phyloP scores from a whole-genome alignment of 2,888 invertebrate genomes.

The Athalia circularis region DNA sequence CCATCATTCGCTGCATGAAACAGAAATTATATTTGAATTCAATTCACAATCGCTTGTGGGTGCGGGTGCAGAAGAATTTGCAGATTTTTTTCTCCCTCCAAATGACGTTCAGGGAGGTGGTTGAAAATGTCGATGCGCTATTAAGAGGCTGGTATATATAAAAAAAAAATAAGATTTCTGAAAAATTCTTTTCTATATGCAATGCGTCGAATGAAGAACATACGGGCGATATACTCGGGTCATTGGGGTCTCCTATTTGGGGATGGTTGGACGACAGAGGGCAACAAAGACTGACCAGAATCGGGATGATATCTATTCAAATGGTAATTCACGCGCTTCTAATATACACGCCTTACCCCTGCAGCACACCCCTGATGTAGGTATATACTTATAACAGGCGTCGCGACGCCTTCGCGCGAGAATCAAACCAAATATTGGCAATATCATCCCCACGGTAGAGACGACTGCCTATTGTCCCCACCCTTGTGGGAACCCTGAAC shows the following conservation, averaged over 20 bases:
- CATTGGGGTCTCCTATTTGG: constrained; percentile 38
- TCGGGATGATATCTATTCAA: constrained; percentile 64
- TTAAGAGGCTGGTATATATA: not conserved
- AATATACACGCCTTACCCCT: constrained; percentile 61
- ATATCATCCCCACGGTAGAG: constrained; percentile 68
- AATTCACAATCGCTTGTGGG: no score
- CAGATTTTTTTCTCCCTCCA: no score
- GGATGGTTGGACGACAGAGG: constrained; percentile 45
- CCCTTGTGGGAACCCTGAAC: constrained; percentile 57
- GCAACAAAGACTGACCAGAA: constrained; percentile 67
- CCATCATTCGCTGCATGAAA: not conserved
- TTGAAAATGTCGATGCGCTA: no score
- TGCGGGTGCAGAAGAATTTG: no score
- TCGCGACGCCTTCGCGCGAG: constrained; percentile 55
- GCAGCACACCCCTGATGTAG: constrained; percentile 13
- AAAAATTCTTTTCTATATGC: constrained; percentile 11
- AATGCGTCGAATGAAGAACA: not conserved
- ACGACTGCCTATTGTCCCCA: constrained; percentile 55
- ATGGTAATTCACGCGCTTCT: constrained; percentile 70
- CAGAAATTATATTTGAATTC: no score
- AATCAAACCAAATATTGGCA: constrained; percentile 74
- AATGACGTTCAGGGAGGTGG: no score
- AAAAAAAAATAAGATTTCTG: constrained; percentile 22
- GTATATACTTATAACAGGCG: constrained; percentile 26
- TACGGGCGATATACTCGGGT: constrained; percentile 8